phyloP scores from a whole-genome alignment of 2,888 invertebrate genomes.

The Philhelius pedissequus region DNA sequence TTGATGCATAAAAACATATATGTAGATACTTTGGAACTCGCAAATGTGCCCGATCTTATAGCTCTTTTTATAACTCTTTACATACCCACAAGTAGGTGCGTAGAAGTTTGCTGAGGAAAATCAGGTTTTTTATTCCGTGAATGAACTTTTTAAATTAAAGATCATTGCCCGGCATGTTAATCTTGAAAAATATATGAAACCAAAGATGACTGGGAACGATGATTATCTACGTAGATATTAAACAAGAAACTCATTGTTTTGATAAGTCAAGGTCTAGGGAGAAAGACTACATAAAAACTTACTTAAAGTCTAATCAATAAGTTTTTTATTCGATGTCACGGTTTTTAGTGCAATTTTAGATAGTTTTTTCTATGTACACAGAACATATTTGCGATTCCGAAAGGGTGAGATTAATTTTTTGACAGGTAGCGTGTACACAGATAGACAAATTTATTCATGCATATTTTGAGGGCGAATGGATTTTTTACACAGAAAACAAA shows the following conservation, averaged over 20 bases:
- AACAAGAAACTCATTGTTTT: neutral
- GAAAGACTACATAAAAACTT: too few species aligned
- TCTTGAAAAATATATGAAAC: slow-evolving; percentile 37
- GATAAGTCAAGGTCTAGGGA: slow-evolving; percentile 7
- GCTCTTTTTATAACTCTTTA: neutral
- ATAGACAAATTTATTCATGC: too few species aligned
- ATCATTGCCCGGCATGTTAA: slow-evolving; percentile 53
- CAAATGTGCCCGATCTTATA: neutral
- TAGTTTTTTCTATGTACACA: too few species aligned
- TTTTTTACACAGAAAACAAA: too few species aligned
- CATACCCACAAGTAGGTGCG: too few species aligned
- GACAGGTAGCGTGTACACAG: too few species aligned
- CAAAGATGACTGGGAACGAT: neutral
- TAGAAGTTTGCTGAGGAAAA: slow-evolving; percentile 20
- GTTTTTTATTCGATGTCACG: neutral
- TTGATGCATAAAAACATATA: neutral
- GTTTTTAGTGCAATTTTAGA: too few species aligned
- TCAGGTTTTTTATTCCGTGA: slow-evolving; percentile 52
- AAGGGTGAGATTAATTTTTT: too few species aligned
- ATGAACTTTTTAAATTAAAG: slow-evolving; percentile 20
- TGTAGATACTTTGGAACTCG: neutral
- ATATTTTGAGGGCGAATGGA: too few species aligned
- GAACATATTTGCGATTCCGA: too few species aligned
- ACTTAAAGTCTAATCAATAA: neutral
- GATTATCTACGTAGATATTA: too few species aligned